Evolutionary conservation across 1,140 invertebrate genomes (phyloP).

Genomic region (Drosophila aff.): DNA sequence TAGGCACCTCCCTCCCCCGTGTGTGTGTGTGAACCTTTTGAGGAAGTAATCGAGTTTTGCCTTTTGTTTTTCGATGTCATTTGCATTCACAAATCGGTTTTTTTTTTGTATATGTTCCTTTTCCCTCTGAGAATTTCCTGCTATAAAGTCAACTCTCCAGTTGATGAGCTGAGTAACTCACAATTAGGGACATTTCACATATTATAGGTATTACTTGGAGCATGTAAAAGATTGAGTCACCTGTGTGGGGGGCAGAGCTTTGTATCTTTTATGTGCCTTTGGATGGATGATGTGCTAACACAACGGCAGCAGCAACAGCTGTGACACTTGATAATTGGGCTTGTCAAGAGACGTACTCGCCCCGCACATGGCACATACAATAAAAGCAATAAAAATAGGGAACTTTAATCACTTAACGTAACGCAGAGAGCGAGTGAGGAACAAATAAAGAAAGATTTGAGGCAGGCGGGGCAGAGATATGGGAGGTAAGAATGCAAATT

Average conservation of each 20-base stretch:
- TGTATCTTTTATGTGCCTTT: conserved; percentile 9
- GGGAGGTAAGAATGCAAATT: conserved; percentile 16
- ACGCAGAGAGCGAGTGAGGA: conserved; percentile 30
- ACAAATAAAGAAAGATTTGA: conserved; percentile 16
- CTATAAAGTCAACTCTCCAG: conserved; percentile 36
- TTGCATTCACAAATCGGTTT: conserved; percentile 61
- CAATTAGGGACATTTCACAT: conserved; percentile 1
- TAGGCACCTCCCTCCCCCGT: conserved; percentile 26
- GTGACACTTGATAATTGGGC: conserved; percentile 68
- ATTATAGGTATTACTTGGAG: conserved; percentile 4
- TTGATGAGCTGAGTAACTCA: conserved; percentile 31
- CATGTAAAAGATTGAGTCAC: conserved; percentile 19
- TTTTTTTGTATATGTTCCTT: conserved; percentile 13
- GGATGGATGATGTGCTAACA: conserved; percentile 26
- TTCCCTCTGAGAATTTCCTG: conserved; percentile 55
- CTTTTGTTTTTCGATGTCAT: conserved; percentile 44
- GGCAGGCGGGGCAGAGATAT: background rate
- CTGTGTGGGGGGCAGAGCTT: conserved; percentile 5
- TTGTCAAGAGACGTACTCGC: conserved; percentile 59
- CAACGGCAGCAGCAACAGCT: conserved; percentile 56
- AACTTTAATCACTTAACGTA: conserved; percentile 31
- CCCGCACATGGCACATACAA: conserved; percentile 17
- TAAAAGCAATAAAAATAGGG: conserved; percentile 15
- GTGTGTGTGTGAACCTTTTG: conserved; percentile 39
- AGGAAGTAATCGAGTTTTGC: conserved; percentile 70